These are phyloP conservation scores for Malurus alboscapulatus DNA, from an alignment of 2,113 vertebrate species.

Conservation along the genomic window DNA sequence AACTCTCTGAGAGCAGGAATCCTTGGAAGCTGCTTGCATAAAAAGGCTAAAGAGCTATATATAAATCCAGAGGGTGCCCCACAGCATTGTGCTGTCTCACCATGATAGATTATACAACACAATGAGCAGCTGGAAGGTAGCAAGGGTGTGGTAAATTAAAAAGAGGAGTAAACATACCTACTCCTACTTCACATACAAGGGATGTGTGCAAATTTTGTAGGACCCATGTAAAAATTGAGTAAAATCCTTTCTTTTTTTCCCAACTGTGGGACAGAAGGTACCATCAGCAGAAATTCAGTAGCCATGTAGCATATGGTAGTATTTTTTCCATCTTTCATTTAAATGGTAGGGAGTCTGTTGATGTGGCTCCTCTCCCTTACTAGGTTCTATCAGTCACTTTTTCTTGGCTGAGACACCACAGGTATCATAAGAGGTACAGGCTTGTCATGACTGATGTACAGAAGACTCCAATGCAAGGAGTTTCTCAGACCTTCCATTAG, in stretches of 20 bases:
- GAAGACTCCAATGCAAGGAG: neutral
- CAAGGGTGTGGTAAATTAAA: neutral
- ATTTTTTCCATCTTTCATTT: neutral
- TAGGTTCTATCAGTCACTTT: neutral
- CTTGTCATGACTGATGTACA: neutral
- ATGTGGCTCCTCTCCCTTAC: neutral
- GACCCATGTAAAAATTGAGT: neutral
- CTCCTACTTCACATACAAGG: neutral
- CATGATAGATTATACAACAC: neutral
- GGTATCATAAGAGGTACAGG: neutral
- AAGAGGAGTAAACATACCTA: neutral
- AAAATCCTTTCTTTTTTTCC: neutral
- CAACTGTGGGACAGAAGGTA: slow-evolving; percentile 11
- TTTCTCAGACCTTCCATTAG: neutral
- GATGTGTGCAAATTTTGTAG: neutral
- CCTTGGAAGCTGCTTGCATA: neutral
- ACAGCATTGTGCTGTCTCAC: neutral
- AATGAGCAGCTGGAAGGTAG: neutral
- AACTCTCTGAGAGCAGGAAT: neutral
- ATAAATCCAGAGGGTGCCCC: neutral
- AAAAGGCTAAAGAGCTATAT: fast-evolving
- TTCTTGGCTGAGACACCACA: neutral
- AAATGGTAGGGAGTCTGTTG: neutral
- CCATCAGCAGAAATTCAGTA: slow-evolving; percentile 29
- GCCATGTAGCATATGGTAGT: slow-evolving; percentile 1